Base-by-base conservation (phyloP, 2,888 invertebrate genomes). In the Drymonia ruficornis region DNA sequence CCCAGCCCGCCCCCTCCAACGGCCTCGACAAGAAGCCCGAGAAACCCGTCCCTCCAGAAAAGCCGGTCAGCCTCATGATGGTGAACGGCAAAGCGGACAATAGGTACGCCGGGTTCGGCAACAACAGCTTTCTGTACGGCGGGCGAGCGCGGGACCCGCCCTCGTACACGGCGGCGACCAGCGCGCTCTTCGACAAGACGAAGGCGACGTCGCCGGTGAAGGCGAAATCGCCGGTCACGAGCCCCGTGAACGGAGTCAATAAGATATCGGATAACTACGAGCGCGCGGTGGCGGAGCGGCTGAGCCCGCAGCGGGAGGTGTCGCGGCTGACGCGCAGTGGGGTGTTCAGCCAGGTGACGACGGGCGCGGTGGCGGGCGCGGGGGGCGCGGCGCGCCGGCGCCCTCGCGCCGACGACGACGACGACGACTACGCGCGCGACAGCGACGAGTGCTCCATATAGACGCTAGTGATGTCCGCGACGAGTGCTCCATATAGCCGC, bases 401-500 rank as follows among this genome's bases (percentile, higher is more conserved):
- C 56, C 70, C 79, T 36, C 83, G 83, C 18, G 71, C 76, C 28
- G 87, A 87, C 38, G 91, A 91, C 12, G 93, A 93, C 5, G 93
- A 93, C 58, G 93, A 92, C 1, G 93, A 93, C 63, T 93, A 93
- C 78, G 93, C 93, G 42, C 83, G 92, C 15, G 94, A 94, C 74
- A 94, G 94, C 73, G 94, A 94, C 78, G 94, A 94, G 78, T 94
- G 94, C 80, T 94, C 94, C 81, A 94, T 94, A 87, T 95, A 90
- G 84, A 78, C 62, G 42, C 50, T 65, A 63, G 69, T 72, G 68
- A 70, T 70, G 71, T 64, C 76, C 67, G 67, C 72, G 70, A 94
- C 72, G 94, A 94, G 78, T 94, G 94, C 80, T 94, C 94, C 81
- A 94, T 94, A 87, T 95, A 90, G 84, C 78, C 62, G 40, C 50